A percentile compares a stretch with the other conserved stretches of the same genome.
Conservation (phyloP, 2,113 vertebrate genomes). For the Procavia capensis region DNA sequence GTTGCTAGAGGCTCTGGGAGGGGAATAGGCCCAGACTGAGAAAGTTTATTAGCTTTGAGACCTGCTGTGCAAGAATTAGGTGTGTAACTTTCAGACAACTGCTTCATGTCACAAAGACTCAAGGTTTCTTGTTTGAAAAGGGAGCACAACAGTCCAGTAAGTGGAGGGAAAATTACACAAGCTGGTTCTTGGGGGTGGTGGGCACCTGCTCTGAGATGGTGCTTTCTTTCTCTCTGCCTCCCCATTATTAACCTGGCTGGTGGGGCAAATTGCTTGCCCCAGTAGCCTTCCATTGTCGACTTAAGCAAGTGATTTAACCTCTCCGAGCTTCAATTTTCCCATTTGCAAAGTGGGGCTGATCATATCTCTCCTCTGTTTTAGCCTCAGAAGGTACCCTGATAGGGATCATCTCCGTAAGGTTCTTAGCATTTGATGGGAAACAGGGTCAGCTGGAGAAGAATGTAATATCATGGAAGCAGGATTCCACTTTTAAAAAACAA, state of each 20-base stretch:
- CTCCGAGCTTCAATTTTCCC: slow-evolving; percentile 59
- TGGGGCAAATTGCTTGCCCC: slow-evolving; percentile 36
- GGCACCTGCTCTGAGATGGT: neutral
- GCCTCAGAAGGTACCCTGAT: neutral
- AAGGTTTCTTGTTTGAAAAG: neutral
- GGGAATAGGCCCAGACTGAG: neutral
- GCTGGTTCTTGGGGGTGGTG: accelerated
- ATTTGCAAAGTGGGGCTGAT: slow-evolving; percentile 69
- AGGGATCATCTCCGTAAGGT: neutral
- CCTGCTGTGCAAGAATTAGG: slow-evolving; percentile 1
- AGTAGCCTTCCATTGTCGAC: slow-evolving; percentile 5
- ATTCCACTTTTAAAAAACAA: slow-evolving; percentile 74
- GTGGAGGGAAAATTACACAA: neutral
- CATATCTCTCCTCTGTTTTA: slow-evolving; percentile 39
- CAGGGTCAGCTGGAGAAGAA: slow-evolving; percentile 36
- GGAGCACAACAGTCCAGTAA: neutral
- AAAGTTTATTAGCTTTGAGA: slow-evolving; percentile 30
- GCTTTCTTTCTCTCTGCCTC: neutral
- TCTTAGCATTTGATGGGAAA: slow-evolving; percentile 41
- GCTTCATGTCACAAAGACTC: slow-evolving; percentile 46
- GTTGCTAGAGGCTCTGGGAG: slow-evolving; percentile 43
- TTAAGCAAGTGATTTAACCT: slow-evolving; percentile 54
- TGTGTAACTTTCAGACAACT: slow-evolving; percentile 39
- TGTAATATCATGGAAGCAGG: neutral
- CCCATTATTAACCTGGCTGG: neutral